Percentiles rank a stretch among this genome's conserved stretches.
phyloP scores from a whole-genome alignment of 2,888 invertebrate genomes.

The Apodemia hepburni region DNA sequence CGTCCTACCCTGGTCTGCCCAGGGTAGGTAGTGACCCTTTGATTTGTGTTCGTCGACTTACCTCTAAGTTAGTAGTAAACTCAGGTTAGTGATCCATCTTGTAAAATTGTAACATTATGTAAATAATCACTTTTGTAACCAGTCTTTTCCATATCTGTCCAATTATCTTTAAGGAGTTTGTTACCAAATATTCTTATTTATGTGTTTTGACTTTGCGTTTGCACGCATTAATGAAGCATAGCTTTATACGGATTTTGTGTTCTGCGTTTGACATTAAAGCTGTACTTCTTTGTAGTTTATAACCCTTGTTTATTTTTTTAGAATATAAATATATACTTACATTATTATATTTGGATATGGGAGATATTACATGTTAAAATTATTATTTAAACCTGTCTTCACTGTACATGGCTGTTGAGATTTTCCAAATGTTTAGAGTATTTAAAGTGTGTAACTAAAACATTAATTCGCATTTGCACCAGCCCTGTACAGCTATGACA shows the following conservation, averaged over 20 bases:
- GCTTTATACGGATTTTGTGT: conserved; percentile 24
- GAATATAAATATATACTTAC: conserved; percentile 42
- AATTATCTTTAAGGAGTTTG: conserved; percentile 64
- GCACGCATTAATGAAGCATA: conserved; percentile 31
- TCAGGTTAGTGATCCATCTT: conserved; percentile 59
- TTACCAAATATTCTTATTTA: conserved; percentile 79
- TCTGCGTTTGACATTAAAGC: conserved; percentile 17
- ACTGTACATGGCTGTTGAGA: conserved; percentile 22
- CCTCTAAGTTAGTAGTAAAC: conserved; percentile 53
- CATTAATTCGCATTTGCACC: neutral
- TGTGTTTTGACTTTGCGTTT: conserved; percentile 43
- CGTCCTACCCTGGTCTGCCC: neutral
- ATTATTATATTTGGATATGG: conserved; percentile 40
- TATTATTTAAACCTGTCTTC: conserved; percentile 27
- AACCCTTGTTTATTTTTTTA: conserved; percentile 44
- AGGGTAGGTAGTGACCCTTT: conserved; percentile 17
- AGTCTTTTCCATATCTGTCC: conserved; percentile 43
- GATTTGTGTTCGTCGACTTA: conserved; percentile 29
- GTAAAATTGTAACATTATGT: conserved; percentile 52
- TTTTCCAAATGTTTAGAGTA: neutral
- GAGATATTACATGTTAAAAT: conserved; percentile 41
- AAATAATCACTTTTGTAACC: conserved; percentile 59
- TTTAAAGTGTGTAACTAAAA: neutral
- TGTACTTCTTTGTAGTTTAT: conserved; percentile 33
- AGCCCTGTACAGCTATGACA: conserved; percentile 1